Evolutionary conservation across 2,113 vertebrate genomes (phyloP).

Genomic region (Cacatua alba): DNA sequence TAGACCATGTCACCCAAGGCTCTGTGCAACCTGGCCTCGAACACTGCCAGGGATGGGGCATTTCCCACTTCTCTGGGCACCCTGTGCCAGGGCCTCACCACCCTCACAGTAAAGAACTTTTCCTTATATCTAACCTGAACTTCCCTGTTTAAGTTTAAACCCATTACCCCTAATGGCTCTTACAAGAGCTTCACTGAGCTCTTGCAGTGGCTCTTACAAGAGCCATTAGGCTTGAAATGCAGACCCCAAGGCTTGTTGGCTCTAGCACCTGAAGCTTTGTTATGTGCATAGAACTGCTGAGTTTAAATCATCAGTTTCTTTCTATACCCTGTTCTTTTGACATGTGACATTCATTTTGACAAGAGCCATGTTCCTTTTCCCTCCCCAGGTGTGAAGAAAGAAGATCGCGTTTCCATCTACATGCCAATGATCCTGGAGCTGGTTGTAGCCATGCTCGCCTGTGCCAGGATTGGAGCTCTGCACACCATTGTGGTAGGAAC

Average conservation of each 20-base stretch:
- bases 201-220: not conserved
- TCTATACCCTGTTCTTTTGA: not conserved
- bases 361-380: not conserved
- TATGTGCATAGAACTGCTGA: not conserved
- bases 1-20: not conserved
- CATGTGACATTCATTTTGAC: not conserved
- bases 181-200: not conserved
- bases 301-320: not conserved
- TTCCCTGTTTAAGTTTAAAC: not conserved
- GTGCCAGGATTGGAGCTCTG: constrained; percentile 90
- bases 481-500: constrained; percentile 93
- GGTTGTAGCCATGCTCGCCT: constrained; percentile 94
- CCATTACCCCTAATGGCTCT: not conserved
- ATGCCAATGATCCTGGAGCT: constrained; percentile 97
- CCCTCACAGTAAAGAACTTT: not conserved
- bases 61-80: not conserved
- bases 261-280: not conserved
- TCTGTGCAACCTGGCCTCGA: not conserved
- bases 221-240: not conserved
- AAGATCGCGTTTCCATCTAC: constrained; percentile 92
- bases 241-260: not conserved
- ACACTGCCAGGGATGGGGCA: not conserved
- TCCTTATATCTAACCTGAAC: not conserved
- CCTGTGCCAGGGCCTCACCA: not conserved
- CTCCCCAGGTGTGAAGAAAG: constrained; percentile 87